Evolutionary conservation across 2,888 invertebrate genomes (phyloP), one percentile per base, ranked within the genome.

Genomic region (Temnothorax unifasciatus): DNA sequence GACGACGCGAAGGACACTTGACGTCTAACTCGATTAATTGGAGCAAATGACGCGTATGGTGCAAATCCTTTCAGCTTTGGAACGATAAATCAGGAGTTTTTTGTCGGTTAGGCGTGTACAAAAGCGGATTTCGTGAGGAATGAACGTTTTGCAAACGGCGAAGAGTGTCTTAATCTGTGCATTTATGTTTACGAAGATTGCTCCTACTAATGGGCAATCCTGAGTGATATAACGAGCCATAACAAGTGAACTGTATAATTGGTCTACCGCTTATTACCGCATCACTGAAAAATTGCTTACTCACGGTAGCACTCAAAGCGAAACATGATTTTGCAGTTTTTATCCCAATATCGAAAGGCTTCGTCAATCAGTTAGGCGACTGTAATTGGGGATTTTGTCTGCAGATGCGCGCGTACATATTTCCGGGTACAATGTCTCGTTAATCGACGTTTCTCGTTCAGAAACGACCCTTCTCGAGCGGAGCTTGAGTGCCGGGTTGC

Each of bases 1-100:
- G 61, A 63, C 59, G 64, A 50, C 54, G 82, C 87, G 44, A 44
- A 25, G 34, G 88, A 87, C 91, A 91, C 92, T 92, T 92, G 90
- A 92, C 90, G 75, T 74, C 84, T 75, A 15, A 34, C 68, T 73
- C 79, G 50, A 64, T 41, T 61, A 75, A 75, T 75, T 47, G 44
- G 9, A 63, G 15, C 8, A 15, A 29, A 38, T 11, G 41, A 25
- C 29, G n/a, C 74, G 15, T 74, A 41, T 29, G 41, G 29, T 13
- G 6, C 29, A 29, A 21, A 29, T 18, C 64, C 47, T 64, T 47
- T 47, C 21, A 18, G n/a, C 34, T 47, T 50, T 34, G 34, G 54
- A 52, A 57, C 34, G 54, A 64, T 47, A 50, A 41, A 25, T 13
- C 38, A n/a, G n/a, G 18, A 13, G 2, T 2, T 68, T 54, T 77